phyloP scores from a whole-genome alignment of 2,797 vertebrate genomes.

The Emydoidea blandingii region DNA sequence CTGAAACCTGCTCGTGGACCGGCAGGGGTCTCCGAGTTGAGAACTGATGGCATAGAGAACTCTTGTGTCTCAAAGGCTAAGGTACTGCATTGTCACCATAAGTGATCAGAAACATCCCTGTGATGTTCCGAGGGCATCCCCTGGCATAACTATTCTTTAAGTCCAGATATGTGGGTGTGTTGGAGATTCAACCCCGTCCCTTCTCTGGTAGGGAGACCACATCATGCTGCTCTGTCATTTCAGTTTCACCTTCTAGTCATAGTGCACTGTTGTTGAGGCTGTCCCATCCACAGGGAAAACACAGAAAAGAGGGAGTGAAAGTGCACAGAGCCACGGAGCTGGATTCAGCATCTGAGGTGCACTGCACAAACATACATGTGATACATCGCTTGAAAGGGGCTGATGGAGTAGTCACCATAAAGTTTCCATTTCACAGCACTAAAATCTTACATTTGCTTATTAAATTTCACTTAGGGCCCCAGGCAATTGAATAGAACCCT shows the following conservation, averaged over 20 bases:
- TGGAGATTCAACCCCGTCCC: background rate
- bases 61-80: background rate
- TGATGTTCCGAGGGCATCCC: background rate
- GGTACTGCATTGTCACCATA: background rate
- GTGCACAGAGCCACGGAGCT: background rate
- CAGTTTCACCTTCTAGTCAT: background rate
- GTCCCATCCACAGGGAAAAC: background rate
- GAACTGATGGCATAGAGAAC: background rate
- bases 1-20: too few relatives aligned
- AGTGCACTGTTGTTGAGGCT: accelerated
- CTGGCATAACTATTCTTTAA: background rate
- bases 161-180: background rate
- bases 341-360: background rate
- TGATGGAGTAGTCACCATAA: constrained; percentile 29
- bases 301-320: background rate
- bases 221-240: background rate
- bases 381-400: background rate
- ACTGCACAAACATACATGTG: background rate
- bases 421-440: constrained; percentile 63
- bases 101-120: background rate
- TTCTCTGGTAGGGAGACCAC: accelerated
- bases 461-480: constrained; percentile 58
- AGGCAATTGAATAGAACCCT: constrained; percentile 39
- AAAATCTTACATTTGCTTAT: constrained; percentile 71
- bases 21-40: too few relatives aligned